Conservation (phyloP, 2,888 invertebrate species). For the Ornithoptera priamus region DNA sequence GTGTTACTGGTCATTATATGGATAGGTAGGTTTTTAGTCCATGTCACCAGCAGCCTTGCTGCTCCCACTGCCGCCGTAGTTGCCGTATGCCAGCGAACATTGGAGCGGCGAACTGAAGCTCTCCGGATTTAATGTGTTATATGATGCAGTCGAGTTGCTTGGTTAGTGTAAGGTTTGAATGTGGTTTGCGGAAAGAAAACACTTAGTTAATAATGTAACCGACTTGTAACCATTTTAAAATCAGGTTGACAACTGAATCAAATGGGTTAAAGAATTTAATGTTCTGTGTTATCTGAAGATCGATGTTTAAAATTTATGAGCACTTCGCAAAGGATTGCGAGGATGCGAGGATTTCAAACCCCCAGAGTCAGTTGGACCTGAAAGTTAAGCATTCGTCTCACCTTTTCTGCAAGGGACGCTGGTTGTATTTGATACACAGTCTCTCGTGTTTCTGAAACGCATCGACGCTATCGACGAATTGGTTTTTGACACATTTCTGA, state of each 20-base stretch:
- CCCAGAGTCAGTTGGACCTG: constrained; percentile 4
- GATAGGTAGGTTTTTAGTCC: no score
- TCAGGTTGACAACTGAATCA: constrained; percentile 1
- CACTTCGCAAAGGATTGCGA: not conserved
- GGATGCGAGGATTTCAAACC: not conserved
- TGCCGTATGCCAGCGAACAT: constrained; percentile 7
- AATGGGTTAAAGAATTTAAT: not conserved
- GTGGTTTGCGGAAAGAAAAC: constrained; percentile 19
- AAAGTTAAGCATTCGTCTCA: constrained; percentile 38
- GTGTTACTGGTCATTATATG: no score
- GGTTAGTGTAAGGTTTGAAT: constrained; percentile 22
- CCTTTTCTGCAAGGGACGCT: constrained; percentile 73
- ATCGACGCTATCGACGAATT: constrained; percentile 56
- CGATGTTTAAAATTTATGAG: no score
- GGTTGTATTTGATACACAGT: constrained; percentile 76
- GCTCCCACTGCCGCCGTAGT: not conserved
- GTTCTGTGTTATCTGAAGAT: not conserved
- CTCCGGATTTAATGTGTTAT: constrained; percentile 4
- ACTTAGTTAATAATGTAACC: constrained; percentile 24
- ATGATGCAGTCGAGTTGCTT: constrained; percentile 14
- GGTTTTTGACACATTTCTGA: constrained; percentile 72
- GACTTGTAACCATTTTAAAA: not conserved
- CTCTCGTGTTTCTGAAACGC: constrained; percentile 71
- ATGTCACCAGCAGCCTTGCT: no score
- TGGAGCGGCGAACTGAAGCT: constrained; percentile 5